phyloP scores from a whole-genome alignment of 2,888 invertebrate species.

The Mythimna pallens region DNA sequence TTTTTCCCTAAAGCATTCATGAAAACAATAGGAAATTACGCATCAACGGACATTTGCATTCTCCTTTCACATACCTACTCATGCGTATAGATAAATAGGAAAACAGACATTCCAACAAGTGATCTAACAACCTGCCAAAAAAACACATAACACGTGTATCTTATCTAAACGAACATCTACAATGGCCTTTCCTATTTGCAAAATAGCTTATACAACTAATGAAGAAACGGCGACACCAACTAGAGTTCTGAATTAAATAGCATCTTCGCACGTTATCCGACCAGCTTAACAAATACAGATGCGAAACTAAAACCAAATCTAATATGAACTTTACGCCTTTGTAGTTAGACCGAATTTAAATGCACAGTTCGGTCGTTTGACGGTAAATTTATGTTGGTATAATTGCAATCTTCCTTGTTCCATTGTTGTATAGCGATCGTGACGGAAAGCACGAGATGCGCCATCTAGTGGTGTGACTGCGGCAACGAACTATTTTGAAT shows the following conservation, averaged over 20 bases:
- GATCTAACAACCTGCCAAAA: constrained; percentile 36
- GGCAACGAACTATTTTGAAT: constrained; percentile 68
- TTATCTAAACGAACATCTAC: constrained; percentile 45
- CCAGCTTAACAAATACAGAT: constrained; percentile 38
- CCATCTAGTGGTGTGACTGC: constrained; percentile 69
- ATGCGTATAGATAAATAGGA: constrained; percentile 5
- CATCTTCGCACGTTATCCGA: constrained; percentile 70
- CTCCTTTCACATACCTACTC: background rate
- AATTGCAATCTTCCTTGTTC: constrained; percentile 73
- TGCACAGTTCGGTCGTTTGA: constrained; percentile 18
- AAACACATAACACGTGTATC: constrained; percentile 31
- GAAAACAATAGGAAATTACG: background rate
- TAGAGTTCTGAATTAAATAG: constrained; percentile 60
- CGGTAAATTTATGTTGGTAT: constrained; percentile 41
- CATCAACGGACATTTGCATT: constrained; percentile 4
- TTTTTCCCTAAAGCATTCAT: background rate
- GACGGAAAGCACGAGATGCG: constrained; percentile 75
- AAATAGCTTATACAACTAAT: constrained; percentile 69
- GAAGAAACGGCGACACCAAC: constrained; percentile 69
- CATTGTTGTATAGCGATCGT: constrained; percentile 77
- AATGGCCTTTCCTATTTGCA: constrained; percentile 64
- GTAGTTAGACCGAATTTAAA: constrained; percentile 43
- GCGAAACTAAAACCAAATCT: constrained; percentile 16
- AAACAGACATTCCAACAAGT: constrained; percentile 12
- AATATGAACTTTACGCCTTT: constrained; percentile 41